Base-by-base conservation (phyloP, 2,888 invertebrate species). In the Cheilosia pagana region DNA sequence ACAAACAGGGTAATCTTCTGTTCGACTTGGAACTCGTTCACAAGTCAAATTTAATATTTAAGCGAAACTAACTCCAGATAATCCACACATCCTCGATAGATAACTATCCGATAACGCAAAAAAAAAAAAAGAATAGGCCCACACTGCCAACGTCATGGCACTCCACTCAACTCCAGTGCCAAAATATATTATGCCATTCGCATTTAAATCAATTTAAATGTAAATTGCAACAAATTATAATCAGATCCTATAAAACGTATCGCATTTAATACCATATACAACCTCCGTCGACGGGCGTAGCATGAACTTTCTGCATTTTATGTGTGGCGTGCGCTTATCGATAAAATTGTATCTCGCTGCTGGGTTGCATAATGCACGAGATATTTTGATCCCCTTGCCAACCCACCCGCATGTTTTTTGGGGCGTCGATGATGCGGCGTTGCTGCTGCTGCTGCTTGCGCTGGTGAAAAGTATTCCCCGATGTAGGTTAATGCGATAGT, bases 401-500 rank as follows among this genome's bases (percentile, higher is more conserved):
- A 14, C 53, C 41, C 19, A 12, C 8, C 31, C 23, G 5, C n/a
- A 12, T 39, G 59, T 16, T 70, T 55, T 39, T 57, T 76, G 19
- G 59, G 62, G 19, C 39, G 43, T 65, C 59, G 41, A 41, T 65
- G 60, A 57, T 67, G 55, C 16, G 68, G 39, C 55, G 68, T 25
- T 23, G 59, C 31, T 50, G 39, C 25, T 65, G 83, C 28, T 28
- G 28, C 31, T 35, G 35, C 12, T 28, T 28, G 28, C 28, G 59
- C 31, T 48, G 35, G 31, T 70, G 83, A 59, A 79, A 70, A 83
- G 79, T 75, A 70, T 74, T 62, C 59, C 50, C 62, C 75, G 43
- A 85, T 81, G 79, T 85, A 75, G 85, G 85, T 85, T 85, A 85
- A 85, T 85, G 85, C 75, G 81, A 85, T 85, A 81, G 85, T 79